These are phyloP conservation scores for Leucopsar rothschildi DNA, from an alignment of 2,113 vertebrate genomes.

Conservation along the genomic window DNA sequence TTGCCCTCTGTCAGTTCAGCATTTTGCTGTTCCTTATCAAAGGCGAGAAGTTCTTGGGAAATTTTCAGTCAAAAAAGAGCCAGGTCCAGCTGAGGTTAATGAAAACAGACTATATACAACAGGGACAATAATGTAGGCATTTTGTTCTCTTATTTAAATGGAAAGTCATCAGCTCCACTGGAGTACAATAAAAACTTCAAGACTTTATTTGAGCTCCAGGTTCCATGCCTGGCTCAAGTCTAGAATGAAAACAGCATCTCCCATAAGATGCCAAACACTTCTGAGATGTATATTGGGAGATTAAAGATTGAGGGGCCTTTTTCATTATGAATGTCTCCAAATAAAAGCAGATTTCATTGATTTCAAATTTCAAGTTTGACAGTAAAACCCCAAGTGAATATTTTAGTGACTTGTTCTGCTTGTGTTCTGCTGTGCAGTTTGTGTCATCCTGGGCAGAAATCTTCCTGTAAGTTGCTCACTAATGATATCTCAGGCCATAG, in stretches of 20 bases:
- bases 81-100: fast-evolving
- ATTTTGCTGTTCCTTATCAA: neutral
- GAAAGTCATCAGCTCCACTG: neutral
- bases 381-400: neutral
- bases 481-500: neutral
- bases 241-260: neutral
- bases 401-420: neutral
- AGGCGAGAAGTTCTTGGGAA: neutral
- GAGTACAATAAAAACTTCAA: neutral
- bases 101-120: neutral
- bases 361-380: neutral
- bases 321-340: neutral
- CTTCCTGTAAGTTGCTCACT: neutral
- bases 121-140: fast-evolving
- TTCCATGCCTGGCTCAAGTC: neutral
- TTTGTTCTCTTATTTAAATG: neutral
- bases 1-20: neutral
- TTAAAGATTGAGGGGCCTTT: neutral
- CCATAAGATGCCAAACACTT: neutral
- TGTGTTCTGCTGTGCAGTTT: neutral
- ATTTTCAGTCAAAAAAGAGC: neutral
- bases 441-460: neutral
- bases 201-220: neutral
- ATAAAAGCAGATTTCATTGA: neutral
- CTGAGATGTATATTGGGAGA: neutral